These are phyloP conservation scores for Unio delphinus DNA, from an alignment of 2,888 invertebrate species.

Conservation along the genomic window DNA sequence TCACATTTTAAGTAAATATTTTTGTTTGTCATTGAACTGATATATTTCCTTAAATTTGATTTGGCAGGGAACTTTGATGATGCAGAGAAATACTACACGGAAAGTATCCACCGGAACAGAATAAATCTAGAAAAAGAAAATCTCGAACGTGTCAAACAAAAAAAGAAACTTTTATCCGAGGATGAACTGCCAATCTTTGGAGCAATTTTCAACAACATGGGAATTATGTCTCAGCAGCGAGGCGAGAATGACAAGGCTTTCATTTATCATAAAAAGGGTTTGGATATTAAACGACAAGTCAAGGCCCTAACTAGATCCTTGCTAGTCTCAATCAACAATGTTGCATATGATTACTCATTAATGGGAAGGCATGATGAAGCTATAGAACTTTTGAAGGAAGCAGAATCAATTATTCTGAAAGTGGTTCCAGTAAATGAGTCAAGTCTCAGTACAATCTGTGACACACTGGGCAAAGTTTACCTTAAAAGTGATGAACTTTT, in stretches of 20 bases:
- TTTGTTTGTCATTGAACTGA: no score
- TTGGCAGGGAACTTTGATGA: slow-evolving; percentile 40
- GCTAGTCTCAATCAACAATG: slow-evolving; percentile 38
- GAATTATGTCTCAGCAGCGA: slow-evolving; percentile 39
- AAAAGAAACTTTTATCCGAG: no score
- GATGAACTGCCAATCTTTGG: slow-evolving; percentile 30
- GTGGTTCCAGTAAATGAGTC: slow-evolving; percentile 9
- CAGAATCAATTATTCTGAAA: slow-evolving; percentile 14
- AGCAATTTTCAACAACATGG: slow-evolving; percentile 44
- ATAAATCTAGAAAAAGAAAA: slow-evolving; percentile 21
- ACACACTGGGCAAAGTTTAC: slow-evolving; percentile 24
- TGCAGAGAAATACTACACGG: slow-evolving; percentile 35
- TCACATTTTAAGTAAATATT: no score
- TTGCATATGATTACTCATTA: slow-evolving; percentile 22
- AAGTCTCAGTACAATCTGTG: slow-evolving; percentile 12
- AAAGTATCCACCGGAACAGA: slow-evolving; percentile 20
- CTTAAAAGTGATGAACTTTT: slow-evolving; percentile 9
- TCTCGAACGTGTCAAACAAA: slow-evolving; percentile 4
- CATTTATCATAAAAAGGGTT: slow-evolving; percentile 34
- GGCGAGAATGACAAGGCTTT: slow-evolving; percentile 38
- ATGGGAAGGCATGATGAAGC: slow-evolving; percentile 22
- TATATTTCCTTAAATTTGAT: neutral
- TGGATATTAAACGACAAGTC: slow-evolving; percentile 29
- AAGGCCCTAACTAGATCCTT: slow-evolving; percentile 32
- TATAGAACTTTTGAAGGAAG: slow-evolving; percentile 23